phyloP scores from a whole-genome alignment of 2,797 vertebrate species.

The Poeciliopsis gracilis region DNA sequence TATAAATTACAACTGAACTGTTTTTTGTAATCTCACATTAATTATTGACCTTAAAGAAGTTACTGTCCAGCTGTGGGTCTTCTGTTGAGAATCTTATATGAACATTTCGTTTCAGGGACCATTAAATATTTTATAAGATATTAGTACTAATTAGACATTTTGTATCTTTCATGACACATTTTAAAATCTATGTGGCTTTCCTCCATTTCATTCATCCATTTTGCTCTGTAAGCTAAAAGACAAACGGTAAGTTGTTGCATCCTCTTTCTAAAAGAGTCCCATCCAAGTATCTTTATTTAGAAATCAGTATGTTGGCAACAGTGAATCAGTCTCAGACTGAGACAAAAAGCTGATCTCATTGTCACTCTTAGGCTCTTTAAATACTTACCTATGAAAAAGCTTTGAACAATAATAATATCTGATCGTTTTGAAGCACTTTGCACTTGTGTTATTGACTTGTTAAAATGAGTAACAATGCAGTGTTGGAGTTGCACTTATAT shows the following conservation, averaged over 20 bases:
- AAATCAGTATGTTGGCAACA: slow-evolving; percentile 17
- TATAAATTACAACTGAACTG: not conserved
- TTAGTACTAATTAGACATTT: slow-evolving; percentile 26
- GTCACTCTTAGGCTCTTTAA: slow-evolving; percentile 1
- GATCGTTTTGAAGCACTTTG: not conserved
- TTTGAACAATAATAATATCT: not conserved
- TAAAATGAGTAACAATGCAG: slow-evolving; percentile 1
- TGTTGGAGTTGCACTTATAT: not conserved
- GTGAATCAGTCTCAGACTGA: slow-evolving; percentile 21
- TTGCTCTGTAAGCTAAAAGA: slow-evolving; percentile 59
- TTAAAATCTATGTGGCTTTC: slow-evolving; percentile 46
- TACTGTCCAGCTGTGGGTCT: not conserved
- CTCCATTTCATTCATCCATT: slow-evolving; percentile 65
- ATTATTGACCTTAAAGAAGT: not conserved
- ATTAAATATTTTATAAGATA: slow-evolving; percentile 8
- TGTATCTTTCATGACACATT: slow-evolving; percentile 37
- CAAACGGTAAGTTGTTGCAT: slow-evolving; percentile 70
- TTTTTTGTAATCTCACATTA: not conserved
- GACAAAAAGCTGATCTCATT: slow-evolving; percentile 28
- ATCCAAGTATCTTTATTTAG: slow-evolving; percentile 35
- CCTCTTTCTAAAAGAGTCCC: slow-evolving; percentile 29
- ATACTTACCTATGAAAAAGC: slow-evolving; percentile 13
- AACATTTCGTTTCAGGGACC: too few relatives aligned
- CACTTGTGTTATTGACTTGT: not conserved
- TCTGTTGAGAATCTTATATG: slow-evolving; percentile 4